phyloP scores from a whole-genome alignment of 30 jellyfish, hydroid and myxozoan species.

The Pseudorhiza aurosa region DNA sequence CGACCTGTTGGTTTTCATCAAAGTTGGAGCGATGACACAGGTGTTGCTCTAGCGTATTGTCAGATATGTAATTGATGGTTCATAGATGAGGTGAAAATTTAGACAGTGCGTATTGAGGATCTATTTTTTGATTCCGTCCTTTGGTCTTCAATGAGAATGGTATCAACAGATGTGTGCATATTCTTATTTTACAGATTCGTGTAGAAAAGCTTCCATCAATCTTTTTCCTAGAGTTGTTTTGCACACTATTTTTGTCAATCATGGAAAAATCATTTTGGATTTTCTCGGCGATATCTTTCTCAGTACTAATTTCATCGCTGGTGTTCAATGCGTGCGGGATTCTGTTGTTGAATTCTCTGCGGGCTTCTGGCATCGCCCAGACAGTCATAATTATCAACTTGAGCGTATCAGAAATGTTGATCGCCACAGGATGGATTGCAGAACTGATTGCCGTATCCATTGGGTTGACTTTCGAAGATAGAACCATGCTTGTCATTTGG shows the following conservation, averaged over 20 bases:
- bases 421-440: slow-evolving; percentile 60
- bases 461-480: slow-evolving; percentile 27
- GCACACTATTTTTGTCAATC: neutral
- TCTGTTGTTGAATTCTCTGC: slow-evolving; percentile 4
- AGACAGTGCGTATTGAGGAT: no score
- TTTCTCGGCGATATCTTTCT: neutral
- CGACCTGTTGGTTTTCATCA: no score
- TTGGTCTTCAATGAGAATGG: no score
- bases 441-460: neutral
- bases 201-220: no score
- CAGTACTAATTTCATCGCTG: slow-evolving; percentile 4
- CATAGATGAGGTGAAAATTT: no score
- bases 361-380: slow-evolving; percentile 7
- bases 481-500: slow-evolving; percentile 42
- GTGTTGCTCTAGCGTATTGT: no score
- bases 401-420: slow-evolving; percentile 36
- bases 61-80: no score
- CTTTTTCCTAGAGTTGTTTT: no score
- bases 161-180: no score
- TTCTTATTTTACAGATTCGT: no score
- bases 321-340: slow-evolving; percentile 47
- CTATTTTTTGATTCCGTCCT: no score
- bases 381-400: slow-evolving; percentile 28
- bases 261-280: neutral
- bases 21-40: no score